Evolutionary conservation across 2,797 vertebrate genomes (phyloP), one percentile per base, ranked within the genome.

Genomic region (Coendou prehensilis): DNA sequence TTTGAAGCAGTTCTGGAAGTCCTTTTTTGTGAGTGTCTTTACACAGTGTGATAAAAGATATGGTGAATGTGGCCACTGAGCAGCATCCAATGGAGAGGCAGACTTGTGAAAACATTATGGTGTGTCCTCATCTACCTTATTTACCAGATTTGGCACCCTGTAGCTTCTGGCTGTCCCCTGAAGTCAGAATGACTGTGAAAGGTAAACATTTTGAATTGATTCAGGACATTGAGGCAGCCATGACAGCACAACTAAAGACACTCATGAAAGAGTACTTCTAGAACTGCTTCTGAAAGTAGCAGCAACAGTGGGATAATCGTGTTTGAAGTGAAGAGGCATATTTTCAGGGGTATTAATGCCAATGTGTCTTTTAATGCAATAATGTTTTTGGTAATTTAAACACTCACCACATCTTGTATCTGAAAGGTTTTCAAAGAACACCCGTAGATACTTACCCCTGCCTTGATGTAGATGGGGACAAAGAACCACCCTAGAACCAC

Each of bases 381-480:
- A 15, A 30, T 50, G 23, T 26, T 47, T 73, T 30, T 76, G 23
- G 73, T 76, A 76, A 50, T 30, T 76, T 50, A 50, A 50, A 76
- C 7, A 69, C 17, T n/a, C 33, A 76, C 26, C 23, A 28, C 45
- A 15, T 30, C 13, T 76, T 76, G 28, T 52, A 54, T n/a, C n/a
- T 17, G 26, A 45, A 54, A 69, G 52, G 22, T 79, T 85, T 1
- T 15, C 37, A 20, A 1, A 30, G 28, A 30, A 67, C 5, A 26
- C 11, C 1, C 23, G 52, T 2, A 81, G 63, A 45, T 95, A 98
- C 99, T 98, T 97, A 99, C 99, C 98, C 99, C 99, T 17, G 99
- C 99, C 98, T 99, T 99, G 96, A 99, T 97, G 97, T 99, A 99
- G 97, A 99, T 99, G 26, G 99, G 99, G 33, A 99, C 99, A 96